phyloP scores from a whole-genome alignment of 2,797 vertebrate species.

The Schizopygopsis pylzovi region DNA sequence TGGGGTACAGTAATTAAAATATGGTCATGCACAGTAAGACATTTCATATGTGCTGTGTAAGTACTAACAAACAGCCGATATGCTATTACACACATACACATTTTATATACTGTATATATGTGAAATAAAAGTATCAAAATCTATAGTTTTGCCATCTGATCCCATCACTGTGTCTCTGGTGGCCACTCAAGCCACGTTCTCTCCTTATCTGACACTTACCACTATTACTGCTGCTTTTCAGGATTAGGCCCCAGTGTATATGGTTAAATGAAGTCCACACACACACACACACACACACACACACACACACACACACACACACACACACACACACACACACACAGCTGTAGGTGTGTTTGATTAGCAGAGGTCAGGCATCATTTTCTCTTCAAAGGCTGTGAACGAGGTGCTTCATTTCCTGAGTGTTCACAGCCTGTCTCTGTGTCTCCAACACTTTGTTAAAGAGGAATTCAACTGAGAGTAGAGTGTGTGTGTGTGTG shows the following conservation, averaged over 20 bases:
- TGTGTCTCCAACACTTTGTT: constrained; percentile 35
- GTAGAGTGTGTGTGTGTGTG: background rate
- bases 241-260: background rate
- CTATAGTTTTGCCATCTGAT: background rate
- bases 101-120: background rate
- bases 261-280: background rate
- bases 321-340: too few relatives aligned
- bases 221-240: constrained; percentile 23
- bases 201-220: constrained; percentile 28
- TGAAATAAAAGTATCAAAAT: background rate
- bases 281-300: too few relatives aligned
- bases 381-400: constrained; percentile 47
- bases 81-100: background rate
- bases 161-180: background rate
- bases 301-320: too few relatives aligned
- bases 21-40: background rate
- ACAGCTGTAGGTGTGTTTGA: constrained; percentile 41
- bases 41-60: background rate
- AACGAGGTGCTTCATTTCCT: constrained; percentile 65
- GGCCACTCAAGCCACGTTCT: constrained; percentile 20
- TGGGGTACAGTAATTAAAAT: background rate
- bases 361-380: constrained; percentile 41
- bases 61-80: background rate
- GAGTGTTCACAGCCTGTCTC: constrained; percentile 41
- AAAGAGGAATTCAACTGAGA: constrained; percentile 30